Evolutionary conservation across 2,797 vertebrate genomes (phyloP).

Genomic region (Xenentodon cancila): DNA sequence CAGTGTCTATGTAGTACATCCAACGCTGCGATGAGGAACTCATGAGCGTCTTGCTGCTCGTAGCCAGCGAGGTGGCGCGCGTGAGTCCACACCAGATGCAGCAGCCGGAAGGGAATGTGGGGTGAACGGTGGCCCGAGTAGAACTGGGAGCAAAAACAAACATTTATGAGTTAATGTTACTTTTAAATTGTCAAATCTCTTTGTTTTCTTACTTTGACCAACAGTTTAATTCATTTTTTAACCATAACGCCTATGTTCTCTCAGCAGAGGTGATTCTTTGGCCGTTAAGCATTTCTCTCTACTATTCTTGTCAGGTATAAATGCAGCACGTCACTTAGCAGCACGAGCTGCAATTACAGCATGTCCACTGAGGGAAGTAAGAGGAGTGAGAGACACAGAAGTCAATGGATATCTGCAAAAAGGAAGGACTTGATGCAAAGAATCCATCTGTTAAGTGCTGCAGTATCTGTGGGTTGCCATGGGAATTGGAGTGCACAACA

Average conservation of each 20-base stretch:
- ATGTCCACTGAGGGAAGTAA: background rate
- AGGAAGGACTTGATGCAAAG: conserved; percentile 5
- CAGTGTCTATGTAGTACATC: conserved; percentile 98
- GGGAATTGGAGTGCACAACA: conserved; percentile 48
- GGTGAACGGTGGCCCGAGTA: conserved; percentile 99
- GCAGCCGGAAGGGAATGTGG: conserved; percentile 98
- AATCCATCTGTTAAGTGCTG: conserved; percentile 34
- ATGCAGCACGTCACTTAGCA: conserved; percentile 15
- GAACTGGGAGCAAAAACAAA: conserved; percentile 82
- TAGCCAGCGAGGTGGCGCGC: conserved; percentile 98
- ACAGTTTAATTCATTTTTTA: conserved; percentile 23
- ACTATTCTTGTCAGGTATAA: conserved; percentile 15
- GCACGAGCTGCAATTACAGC: conserved; percentile 12
- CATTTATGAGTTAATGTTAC: conserved; percentile 12
- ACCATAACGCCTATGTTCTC: conserved; percentile 6
- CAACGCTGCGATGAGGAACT: conserved; percentile 98
- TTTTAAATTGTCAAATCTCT: conserved; percentile 16
- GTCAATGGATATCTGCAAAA: conserved; percentile 11
- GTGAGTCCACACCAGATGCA: conserved; percentile 99
- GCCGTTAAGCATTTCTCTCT: background rate
- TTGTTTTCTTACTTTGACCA: conserved; percentile 9
- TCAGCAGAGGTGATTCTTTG: conserved; percentile 17
- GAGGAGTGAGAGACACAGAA: conserved; percentile 4
- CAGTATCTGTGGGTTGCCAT: conserved; percentile 38
- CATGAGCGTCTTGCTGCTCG: conserved; percentile 98